Conservation (phyloP, 2,797 vertebrate species). For the Orestias chungarensis region DNA sequence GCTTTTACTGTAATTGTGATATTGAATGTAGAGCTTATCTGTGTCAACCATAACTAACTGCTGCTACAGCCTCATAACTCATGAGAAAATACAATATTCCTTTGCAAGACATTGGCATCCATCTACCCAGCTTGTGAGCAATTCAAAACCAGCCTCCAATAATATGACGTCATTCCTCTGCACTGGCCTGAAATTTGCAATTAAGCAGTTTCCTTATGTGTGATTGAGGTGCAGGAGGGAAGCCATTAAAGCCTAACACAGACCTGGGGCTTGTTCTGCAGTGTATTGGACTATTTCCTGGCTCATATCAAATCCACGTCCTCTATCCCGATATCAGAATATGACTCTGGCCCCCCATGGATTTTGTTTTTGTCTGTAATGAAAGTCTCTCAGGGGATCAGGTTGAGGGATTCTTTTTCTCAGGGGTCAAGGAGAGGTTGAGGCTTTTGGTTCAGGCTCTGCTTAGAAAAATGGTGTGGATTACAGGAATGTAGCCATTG, state of each 20-base stretch:
- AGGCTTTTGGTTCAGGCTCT: constrained; percentile 70
- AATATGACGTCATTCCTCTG: constrained; percentile 71
- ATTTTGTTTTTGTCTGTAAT: constrained; percentile 77
- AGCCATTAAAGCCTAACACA: constrained; percentile 65
- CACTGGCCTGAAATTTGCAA: constrained; percentile 69
- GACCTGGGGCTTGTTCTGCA: constrained; percentile 57
- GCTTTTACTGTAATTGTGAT: constrained; percentile 84
- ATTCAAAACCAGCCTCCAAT: constrained; percentile 69
- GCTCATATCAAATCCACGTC: constrained; percentile 70
- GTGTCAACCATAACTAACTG: constrained; percentile 78
- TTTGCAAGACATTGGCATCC: constrained; percentile 64
- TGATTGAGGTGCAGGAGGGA: constrained; percentile 75
- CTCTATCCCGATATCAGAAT: constrained; percentile 76
- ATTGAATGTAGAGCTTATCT: constrained; percentile 79
- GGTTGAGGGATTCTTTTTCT: constrained; percentile 74
- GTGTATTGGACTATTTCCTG: constrained; percentile 66
- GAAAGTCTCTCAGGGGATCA: constrained; percentile 75
- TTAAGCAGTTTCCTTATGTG: constrained; percentile 76
- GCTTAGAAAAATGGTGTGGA: constrained; percentile 68
- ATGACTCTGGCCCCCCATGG: constrained; percentile 73
- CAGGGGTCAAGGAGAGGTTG: constrained; percentile 79
- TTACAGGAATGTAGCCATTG: constrained; percentile 71
- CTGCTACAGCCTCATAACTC: constrained; percentile 73
- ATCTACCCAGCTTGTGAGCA: constrained; percentile 54
- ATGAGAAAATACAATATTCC: constrained; percentile 57